phyloP scores from a whole-genome alignment of 1,140 invertebrate species.

The Drosophila leontia region DNA sequence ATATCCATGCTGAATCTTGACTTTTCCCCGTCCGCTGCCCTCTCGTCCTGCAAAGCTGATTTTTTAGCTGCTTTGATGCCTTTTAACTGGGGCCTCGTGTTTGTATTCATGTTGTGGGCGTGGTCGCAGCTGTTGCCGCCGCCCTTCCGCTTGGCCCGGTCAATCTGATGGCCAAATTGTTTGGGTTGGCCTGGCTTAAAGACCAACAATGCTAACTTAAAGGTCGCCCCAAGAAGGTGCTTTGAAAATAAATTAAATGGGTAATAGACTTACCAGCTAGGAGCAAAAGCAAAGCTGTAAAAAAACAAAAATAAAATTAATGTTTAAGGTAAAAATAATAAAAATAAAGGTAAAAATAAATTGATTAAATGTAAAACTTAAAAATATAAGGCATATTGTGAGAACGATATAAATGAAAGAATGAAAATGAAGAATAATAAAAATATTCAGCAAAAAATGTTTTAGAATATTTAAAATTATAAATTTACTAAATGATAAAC shows the following conservation, averaged over 20 bases:
- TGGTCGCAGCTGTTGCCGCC: conserved; percentile 54
- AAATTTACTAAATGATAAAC: not conserved
- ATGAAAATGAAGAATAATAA: not conserved
- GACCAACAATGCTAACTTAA: conserved; percentile 66
- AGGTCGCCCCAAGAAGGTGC: conserved; percentile 17
- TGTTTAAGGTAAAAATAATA: conserved; percentile 5
- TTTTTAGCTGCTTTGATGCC: conserved; percentile 55
- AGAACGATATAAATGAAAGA: not conserved
- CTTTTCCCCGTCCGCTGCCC: conserved; percentile 53
- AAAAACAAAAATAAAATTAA: conserved; percentile 33
- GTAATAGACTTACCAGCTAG: conserved; percentile 64
- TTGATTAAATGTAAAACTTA: conserved; percentile 1
- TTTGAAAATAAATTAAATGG: conserved; percentile 31
- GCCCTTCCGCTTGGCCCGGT: conserved; percentile 46
- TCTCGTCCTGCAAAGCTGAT: conserved; percentile 61
- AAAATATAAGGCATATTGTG: not conserved
- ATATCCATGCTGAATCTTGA: conserved; percentile 67
- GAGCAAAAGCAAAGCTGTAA: conserved; percentile 63
- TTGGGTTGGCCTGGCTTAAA: conserved; percentile 62
- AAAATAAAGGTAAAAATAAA: conserved; percentile 9
- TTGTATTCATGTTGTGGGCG: conserved; percentile 54
- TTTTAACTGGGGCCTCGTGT: conserved; percentile 25
- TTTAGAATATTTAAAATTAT: not conserved
- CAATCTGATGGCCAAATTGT: conserved; percentile 75
- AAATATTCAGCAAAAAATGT: fast-evolving